A percentile compares a stretch with the other conserved stretches of the same genome.
These are phyloP conservation scores for Galemys pyrenaicus DNA, from an alignment of 2,113 vertebrate genomes.

Conservation along the genomic window DNA sequence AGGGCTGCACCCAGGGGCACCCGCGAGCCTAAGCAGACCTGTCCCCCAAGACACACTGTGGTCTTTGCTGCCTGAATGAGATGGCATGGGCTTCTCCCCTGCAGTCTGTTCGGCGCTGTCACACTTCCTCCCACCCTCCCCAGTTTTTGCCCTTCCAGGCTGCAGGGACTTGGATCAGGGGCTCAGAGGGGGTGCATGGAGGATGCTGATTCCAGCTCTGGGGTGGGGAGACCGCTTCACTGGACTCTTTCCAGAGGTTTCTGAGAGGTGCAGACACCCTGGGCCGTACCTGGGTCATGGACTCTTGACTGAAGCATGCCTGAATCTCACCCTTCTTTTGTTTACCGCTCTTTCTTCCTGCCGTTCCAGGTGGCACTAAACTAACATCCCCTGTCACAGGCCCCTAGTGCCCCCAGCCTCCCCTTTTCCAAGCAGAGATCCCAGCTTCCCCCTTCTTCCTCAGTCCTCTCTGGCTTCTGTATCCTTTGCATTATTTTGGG, in stretches of 20 bases:
- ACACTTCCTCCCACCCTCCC: background rate
- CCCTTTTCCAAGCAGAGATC: background rate
- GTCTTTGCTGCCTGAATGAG: background rate
- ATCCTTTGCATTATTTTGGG: background rate
- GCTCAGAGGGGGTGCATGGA: background rate
- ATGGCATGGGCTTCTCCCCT: background rate
- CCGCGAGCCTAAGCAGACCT: background rate
- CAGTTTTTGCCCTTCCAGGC: too few relatives aligned
- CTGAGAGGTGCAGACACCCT: background rate
- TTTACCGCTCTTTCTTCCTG: background rate
- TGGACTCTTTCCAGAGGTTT: background rate
- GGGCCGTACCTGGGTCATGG: background rate
- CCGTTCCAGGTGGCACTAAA: too few relatives aligned
- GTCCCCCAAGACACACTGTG: too few relatives aligned
- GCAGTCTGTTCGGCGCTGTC: background rate
- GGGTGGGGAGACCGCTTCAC: background rate
- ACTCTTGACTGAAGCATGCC: background rate
- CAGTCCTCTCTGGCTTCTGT: background rate
- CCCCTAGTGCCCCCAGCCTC: accelerated
- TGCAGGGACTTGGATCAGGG: background rate
- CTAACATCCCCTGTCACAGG: background rate
- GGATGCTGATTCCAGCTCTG: background rate
- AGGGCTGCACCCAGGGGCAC: background rate
- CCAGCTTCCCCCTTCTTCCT: background rate
- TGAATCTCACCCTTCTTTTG: background rate